Evolutionary conservation across 1,140 invertebrate genomes (phyloP).

Genomic region (Bombus confusus): DNA sequence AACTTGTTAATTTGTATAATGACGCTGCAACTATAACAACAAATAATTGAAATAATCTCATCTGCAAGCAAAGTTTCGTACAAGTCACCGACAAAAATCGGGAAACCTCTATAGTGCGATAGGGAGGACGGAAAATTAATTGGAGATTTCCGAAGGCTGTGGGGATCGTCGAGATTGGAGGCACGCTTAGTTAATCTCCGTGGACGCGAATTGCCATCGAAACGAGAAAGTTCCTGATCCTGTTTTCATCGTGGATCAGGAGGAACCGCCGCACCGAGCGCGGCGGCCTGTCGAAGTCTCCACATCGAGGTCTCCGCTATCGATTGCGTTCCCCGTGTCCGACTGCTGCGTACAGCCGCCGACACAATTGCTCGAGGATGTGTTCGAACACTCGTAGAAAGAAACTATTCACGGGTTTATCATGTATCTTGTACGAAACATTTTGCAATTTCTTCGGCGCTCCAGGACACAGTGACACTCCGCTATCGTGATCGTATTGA

Average conservation of each 20-base stretch:
- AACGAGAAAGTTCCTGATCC: conserved; percentile 70
- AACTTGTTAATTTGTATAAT: too few relatives aligned
- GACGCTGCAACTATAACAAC: too few relatives aligned
- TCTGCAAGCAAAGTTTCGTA: too few relatives aligned
- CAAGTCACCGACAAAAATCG: too few relatives aligned
- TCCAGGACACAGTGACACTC: too few relatives aligned
- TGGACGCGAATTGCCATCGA: conserved; percentile 62
- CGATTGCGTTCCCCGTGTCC: conserved; percentile 30
- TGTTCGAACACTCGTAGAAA: background rate
- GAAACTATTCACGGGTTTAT: background rate
- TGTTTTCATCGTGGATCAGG: conserved; percentile 68
- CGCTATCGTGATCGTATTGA: too few relatives aligned
- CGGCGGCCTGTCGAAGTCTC: conserved; percentile 58
- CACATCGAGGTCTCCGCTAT: conserved; percentile 65
- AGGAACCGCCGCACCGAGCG: conserved; percentile 27
- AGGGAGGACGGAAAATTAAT: conserved; percentile 71
- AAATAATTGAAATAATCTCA: too few relatives aligned
- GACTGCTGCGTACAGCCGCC: background rate
- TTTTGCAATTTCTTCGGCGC: too few relatives aligned
- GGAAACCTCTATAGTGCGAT: too few relatives aligned
- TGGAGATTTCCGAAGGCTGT: conserved; percentile 68
- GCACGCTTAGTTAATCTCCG: conserved; percentile 73
- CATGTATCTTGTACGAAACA: too few relatives aligned
- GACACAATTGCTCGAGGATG: background rate
- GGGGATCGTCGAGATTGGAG: conserved; percentile 73